A percentile compares a stretch with the other conserved stretches of the same genome.
Evolutionary conservation across 2,888 invertebrate genomes (phyloP).

Genomic region (Torymus auratus): DNA sequence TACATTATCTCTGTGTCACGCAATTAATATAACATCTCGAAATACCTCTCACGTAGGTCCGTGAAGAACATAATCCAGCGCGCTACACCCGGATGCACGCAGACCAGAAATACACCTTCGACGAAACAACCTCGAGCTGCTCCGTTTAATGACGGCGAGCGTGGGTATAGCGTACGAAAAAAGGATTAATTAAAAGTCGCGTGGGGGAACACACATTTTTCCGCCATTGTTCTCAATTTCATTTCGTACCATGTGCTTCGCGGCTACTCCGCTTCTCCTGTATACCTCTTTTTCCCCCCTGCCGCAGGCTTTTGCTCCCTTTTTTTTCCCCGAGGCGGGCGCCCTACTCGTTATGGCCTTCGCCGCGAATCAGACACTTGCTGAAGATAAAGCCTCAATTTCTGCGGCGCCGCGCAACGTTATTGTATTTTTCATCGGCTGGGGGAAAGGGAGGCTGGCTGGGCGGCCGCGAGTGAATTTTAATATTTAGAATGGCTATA

Average conservation of each 20-base stretch:
- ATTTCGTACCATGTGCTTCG: background rate
- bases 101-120: no score
- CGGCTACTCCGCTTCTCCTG: background rate
- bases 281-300: background rate
- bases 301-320: background rate
- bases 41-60: no score
- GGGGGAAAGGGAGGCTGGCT: background rate
- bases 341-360: background rate
- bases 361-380: background rate
- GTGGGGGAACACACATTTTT: background rate
- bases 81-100: no score
- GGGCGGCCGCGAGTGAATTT: no score
- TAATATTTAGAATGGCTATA: no score
- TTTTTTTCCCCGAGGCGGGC: background rate
- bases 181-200: conserved; percentile 3
- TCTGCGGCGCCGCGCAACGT: background rate
- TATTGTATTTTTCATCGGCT: background rate
- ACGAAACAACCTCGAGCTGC: no score
- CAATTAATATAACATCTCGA: no score
- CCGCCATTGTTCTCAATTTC: background rate
- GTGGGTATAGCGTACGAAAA: background rate
- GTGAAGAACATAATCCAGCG: no score
- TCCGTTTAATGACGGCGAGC: no score
- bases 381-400: conserved; percentile 1
- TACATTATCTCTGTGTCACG: no score